Conservation (phyloP, 2,888 invertebrate species). For the Thyatira batis region DNA sequence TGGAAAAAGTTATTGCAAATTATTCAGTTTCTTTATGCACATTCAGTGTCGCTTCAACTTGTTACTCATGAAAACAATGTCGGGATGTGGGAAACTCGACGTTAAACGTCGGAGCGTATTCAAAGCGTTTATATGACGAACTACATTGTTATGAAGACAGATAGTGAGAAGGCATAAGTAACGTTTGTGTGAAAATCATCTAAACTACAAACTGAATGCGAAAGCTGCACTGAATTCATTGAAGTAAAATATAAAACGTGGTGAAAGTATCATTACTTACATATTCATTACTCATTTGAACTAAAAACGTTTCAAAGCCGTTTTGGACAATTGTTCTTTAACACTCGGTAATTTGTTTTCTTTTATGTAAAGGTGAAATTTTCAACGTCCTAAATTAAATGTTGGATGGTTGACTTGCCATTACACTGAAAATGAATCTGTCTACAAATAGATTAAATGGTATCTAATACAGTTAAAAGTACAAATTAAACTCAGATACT, state of each 20-base stretch:
- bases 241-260: neutral
- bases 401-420: neutral
- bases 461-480: neutral
- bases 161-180: slow-evolving; percentile 26
- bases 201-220: neutral
- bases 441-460: neutral
- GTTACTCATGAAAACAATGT: slow-evolving; percentile 28
- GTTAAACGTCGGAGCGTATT: slow-evolving; percentile 38
- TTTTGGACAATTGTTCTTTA: neutral
- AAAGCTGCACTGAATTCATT: neutral
- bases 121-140: slow-evolving; percentile 34
- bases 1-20: neutral
- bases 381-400: neutral
- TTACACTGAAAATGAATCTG: neutral
- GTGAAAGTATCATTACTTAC: slow-evolving; percentile 1
- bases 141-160: slow-evolving; percentile 35
- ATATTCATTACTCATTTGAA: slow-evolving; percentile 1
- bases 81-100: slow-evolving; percentile 32
- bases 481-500: no score
- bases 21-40: slow-evolving; percentile 2
- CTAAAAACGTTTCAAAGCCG: neutral
- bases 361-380: neutral
- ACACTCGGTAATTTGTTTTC: neutral
- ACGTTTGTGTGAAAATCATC: slow-evolving; percentile 6
- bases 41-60: slow-evolving; percentile 20